Base-by-base conservation (phyloP, 2,888 invertebrate species). In the Rhodophaea formosa region DNA sequence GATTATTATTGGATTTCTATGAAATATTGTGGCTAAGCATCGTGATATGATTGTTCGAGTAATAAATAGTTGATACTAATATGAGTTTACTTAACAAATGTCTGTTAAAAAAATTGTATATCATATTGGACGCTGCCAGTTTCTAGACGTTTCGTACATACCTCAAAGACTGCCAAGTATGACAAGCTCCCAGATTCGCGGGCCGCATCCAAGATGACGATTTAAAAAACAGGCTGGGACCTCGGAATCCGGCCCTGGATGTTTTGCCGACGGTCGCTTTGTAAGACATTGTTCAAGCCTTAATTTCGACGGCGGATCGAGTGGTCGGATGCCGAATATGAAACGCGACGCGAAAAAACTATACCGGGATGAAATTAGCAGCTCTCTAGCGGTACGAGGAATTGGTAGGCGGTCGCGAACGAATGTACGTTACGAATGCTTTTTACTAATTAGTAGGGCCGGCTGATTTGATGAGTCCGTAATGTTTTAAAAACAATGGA, bases 181-280 rank as follows among this genome's bases (percentile, higher is more conserved):
- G 91, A 90, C 88, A 87, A 84, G 83, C 84, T 86, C 80, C 77
- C 80, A 88, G 86, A 88, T 89, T 89, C 88, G 86, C 73, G 83
- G 82, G 79, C 85, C 86, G 84, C 79, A 81, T 85, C 79, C 84
- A 82, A 86, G 82, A 82, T 82, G 84, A 75, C 82, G 75, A 72
- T 80, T 88, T 83, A 86, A 91, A 91, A 90, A 90, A 86, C 84
- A 77, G 74, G 80, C 85, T 79, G 78, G 71, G 80, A 80, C 76
- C 79, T 77, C 78, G 89, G 91, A 89, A 91, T 90, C 88, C 88
- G 85, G 89, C 82, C 77, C 79, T 71, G 71, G 76, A 88, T 90
- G 91, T 90, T 90, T 91, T 90, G 89, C 82, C 70, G 90, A 90
- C 91, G 91, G 90, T 72, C 82, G 91, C 91, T 91, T 91, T 91